Percentiles rank a stretch among this genome's conserved stretches.
phyloP scores from a whole-genome alignment of 92 coral and sea anemone genomes.

The Nematostella vectensis region DNA sequence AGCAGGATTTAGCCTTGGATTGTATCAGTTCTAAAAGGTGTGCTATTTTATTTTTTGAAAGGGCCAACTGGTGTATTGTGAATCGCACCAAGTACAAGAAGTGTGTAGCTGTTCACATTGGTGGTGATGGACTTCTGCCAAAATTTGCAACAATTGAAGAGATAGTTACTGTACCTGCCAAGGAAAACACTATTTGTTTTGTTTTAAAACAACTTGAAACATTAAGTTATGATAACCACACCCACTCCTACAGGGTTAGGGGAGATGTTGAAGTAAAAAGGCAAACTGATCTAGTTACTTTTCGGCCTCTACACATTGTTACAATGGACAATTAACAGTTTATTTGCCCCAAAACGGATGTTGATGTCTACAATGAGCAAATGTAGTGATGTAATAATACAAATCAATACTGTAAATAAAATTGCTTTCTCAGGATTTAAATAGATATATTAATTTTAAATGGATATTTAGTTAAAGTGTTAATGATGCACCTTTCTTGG shows the following conservation, averaged over 20 bases:
- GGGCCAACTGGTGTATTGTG: conserved; percentile 33
- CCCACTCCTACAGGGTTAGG: conserved; percentile 5
- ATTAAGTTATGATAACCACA: conserved; percentile 1
- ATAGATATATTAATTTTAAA: no score
- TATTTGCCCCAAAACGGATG: conserved; percentile 14
- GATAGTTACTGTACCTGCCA: conserved; percentile 33
- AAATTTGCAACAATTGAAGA: conserved; percentile 23
- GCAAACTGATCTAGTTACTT: conserved; percentile 7
- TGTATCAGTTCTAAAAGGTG: no score
- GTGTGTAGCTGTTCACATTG: conserved; percentile 32
- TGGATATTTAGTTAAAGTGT: no score
- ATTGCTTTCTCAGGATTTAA: no score
- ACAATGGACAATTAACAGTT: neutral
- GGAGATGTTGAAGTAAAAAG: conserved; percentile 2
- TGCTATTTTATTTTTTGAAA: conserved; percentile 3
- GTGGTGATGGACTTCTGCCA: conserved; percentile 34
- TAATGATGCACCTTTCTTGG: no score
- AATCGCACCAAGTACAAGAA: conserved; percentile 28
- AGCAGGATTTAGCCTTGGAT: no score
- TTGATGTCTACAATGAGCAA: conserved; percentile 4
- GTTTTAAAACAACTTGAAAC: neutral
- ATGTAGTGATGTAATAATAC: neutral
- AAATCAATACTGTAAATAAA: no score
- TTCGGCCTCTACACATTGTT: conserved; percentile 4
- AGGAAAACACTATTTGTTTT: conserved; percentile 9